Percentiles rank a stretch among this genome's conserved stretches.
Evolutionary conservation across 2,888 invertebrate species (phyloP).

Genomic region (Phasia obesa): DNA sequence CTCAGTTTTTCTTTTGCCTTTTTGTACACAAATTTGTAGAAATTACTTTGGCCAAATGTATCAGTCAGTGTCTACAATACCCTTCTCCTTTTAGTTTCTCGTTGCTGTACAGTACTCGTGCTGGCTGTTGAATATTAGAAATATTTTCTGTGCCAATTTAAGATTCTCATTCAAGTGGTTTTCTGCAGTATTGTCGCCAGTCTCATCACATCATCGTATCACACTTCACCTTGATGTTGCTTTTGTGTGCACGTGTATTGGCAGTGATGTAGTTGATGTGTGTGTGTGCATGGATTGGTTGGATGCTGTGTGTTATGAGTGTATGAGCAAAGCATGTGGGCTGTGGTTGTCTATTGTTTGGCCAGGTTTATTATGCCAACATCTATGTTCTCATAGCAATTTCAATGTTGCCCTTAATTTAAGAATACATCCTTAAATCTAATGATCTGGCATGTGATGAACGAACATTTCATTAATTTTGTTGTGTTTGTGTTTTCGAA

Average conservation of each 20-base stretch:
- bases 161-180: conserved; percentile 43
- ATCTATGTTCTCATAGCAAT: conserved; percentile 19
- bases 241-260: conserved; percentile 1
- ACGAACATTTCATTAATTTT: conserved; percentile 10
- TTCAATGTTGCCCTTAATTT: conserved; percentile 42
- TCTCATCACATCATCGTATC: conserved; percentile 9
- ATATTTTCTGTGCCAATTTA: conserved; percentile 51
- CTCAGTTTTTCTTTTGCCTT: conserved; percentile 2
- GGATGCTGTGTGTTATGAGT: neutral
- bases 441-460: conserved; percentile 35
- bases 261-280: conserved; percentile 1
- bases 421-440: conserved; percentile 41
- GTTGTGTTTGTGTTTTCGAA: neutral
- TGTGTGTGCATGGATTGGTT: neutral
- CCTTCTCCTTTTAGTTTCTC: conserved; percentile 12
- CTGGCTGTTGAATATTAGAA: conserved; percentile 22
- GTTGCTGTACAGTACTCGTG: conserved; percentile 18
- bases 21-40: conserved; percentile 21
- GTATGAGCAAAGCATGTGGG: neutral
- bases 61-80: conserved; percentile 33
- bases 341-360: conserved; percentile 31
- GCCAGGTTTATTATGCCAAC: conserved; percentile 9
- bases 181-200: conserved; percentile 35
- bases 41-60: conserved; percentile 43
- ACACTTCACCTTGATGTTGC: conserved; percentile 55